These are phyloP conservation scores for Aeoliscus strigatus DNA, from an alignment of 2,797 vertebrate species.

Conservation along the genomic window DNA sequence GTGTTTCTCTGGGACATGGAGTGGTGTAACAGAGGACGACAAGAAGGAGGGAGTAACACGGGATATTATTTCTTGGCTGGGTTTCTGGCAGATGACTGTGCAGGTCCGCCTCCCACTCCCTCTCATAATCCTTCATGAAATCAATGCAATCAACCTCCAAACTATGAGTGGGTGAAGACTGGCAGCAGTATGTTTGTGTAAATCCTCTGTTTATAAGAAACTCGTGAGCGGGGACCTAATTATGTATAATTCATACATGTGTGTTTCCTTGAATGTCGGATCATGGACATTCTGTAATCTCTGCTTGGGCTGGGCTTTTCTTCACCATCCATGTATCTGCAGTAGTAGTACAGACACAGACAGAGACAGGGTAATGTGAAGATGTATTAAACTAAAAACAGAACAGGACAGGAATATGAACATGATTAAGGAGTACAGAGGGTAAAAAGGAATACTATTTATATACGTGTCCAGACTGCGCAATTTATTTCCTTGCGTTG, in stretches of 20 bases:
- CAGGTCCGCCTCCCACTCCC: conserved; percentile 26
- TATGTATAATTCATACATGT: conserved; percentile 11
- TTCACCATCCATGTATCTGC: no score
- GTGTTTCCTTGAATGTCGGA: conserved; percentile 8
- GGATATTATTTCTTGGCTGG: conserved; percentile 46
- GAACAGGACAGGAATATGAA: no score
- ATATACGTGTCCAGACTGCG: no score
- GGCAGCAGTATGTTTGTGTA: conserved; percentile 24
- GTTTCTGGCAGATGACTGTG: conserved; percentile 40
- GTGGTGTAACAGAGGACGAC: conserved; percentile 35
- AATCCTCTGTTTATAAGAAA: conserved; percentile 27
- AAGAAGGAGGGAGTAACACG: conserved; percentile 31
- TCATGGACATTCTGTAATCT: conserved; percentile 6
- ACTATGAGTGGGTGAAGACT: conserved; percentile 18
- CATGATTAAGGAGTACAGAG: no score
- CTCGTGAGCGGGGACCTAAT: conserved; percentile 7
- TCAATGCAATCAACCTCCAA: conserved; percentile 20
- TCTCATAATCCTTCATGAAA: conserved; percentile 22
- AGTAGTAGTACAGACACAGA: no score
- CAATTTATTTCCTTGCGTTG: no score
- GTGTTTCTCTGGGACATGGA: conserved; percentile 52
- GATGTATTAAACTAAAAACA: no score
- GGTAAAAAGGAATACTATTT: no score
- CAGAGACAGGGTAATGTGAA: no score
- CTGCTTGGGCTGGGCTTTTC: no score